Evolutionary conservation across 2,888 invertebrate species (phyloP).

Genomic region (Mechanitis mazaeus): DNA sequence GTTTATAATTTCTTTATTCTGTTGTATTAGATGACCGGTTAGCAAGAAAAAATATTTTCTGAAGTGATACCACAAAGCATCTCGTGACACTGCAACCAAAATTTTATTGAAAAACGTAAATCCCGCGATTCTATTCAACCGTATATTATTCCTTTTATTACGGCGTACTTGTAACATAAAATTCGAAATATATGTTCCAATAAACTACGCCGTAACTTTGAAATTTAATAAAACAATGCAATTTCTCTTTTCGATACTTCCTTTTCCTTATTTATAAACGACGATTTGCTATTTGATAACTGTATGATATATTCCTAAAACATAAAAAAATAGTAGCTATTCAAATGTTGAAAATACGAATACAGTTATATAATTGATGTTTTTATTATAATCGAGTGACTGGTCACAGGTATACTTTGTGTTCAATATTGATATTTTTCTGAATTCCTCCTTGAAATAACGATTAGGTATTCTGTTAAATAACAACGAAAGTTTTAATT

Average conservation of each 20-base stretch:
- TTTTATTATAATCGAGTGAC: too few species aligned
- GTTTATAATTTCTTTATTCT: too few species aligned
- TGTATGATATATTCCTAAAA: background rate
- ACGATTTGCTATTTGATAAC: slow-evolving; percentile 2
- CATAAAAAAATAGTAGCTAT: too few species aligned
- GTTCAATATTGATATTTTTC: too few species aligned
- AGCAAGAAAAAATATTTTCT: background rate
- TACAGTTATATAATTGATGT: too few species aligned
- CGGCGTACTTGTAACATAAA: slow-evolving; percentile 46
- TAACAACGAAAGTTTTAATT: too few species aligned
- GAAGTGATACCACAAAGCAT: background rate
- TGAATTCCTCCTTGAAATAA: too few species aligned
- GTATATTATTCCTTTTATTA: slow-evolving; percentile 40
- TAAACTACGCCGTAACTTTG: slow-evolving; percentile 54
- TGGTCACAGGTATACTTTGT: too few species aligned
- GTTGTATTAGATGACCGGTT: background rate
- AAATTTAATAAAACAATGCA: slow-evolving; percentile 47
- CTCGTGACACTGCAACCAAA: slow-evolving; percentile 14
- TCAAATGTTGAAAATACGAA: too few species aligned
- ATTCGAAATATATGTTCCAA: slow-evolving; percentile 53
- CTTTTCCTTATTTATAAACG: background rate
- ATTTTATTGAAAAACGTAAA: slow-evolving; percentile 32
- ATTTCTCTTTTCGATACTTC: slow-evolving; percentile 12
- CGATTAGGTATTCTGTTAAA: too few species aligned
- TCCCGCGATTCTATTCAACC: slow-evolving; percentile 32